Evolutionary conservation across 2,888 invertebrate genomes (phyloP).

Genomic region (Melanotus villosus): DNA sequence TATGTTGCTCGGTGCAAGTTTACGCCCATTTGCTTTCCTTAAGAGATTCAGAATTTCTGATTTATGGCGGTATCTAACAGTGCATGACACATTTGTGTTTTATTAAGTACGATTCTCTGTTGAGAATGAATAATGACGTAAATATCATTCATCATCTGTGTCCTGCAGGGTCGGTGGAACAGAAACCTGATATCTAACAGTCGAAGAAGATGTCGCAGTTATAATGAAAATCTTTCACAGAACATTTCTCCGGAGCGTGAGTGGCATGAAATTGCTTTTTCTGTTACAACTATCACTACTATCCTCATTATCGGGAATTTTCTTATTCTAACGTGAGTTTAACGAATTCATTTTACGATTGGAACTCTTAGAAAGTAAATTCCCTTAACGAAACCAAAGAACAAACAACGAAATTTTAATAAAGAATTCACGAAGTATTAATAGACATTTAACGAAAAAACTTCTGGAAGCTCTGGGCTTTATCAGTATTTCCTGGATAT

Average conservation of each 20-base stretch:
- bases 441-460: conserved; percentile 9
- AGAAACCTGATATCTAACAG: conserved; percentile 19
- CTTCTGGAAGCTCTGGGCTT: neutral
- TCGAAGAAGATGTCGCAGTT: neutral
- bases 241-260: conserved; percentile 15
- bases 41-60: conserved; percentile 1
- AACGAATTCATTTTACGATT: no score
- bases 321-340: neutral
- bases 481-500: neutral
- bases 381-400: neutral
- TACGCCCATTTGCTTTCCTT: conserved; percentile 6
- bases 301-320: neutral
- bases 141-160: conserved; percentile 18
- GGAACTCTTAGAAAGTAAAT: neutral
- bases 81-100: conserved; percentile 25
- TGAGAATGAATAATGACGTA: conserved; percentile 15
- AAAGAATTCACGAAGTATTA: neutral
- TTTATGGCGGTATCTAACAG: conserved; percentile 16
- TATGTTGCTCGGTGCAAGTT: neutral
- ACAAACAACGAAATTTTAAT: neutral
- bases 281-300: neutral
- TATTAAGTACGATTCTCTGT: conserved; percentile 22
- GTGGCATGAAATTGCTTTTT: neutral
- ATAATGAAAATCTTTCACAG: conserved; percentile 25
- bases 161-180: neutral